Base-by-base conservation (phyloP, 1,140 invertebrate genomes). In the Achroia grisella region DNA sequence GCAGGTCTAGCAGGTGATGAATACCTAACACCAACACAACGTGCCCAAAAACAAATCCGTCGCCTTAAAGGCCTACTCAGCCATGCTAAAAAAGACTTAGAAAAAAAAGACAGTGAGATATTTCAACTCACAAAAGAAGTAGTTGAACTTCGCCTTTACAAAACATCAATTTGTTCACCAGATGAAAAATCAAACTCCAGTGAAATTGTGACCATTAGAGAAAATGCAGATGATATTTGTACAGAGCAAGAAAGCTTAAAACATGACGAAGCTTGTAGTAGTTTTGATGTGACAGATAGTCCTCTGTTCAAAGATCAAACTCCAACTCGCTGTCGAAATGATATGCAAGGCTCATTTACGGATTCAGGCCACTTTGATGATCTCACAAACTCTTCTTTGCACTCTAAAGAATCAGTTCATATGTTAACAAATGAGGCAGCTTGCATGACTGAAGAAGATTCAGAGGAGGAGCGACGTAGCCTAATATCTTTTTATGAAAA, bases 281-380 rank as follows among this genome's bases (percentile, higher is more conserved):
- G 65, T 36, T 78, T 72, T 68, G 79, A 85, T 67, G 71, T 83
- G 5, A 75, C 75, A 10, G 79, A 85, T 33, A 74, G 75, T 68
- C 68, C 86, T 53, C 32, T 81, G 14, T 82, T 63, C 28, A 83
- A 83, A 71, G 70, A 66, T 33, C 64, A 67, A 41, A 82, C 74
- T 11, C 75, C 71, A 47, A 80, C 70, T 12, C 76, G 76, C 15
- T 71, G 76, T 51, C 65, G 72, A 14, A 75, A 77, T 58, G 89
- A 90, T 68, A 89, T 91, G 88, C 89, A 89, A 62, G 88, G 87
- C 30, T 95, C 93, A 2, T 90, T 93, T 58, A 91, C 93, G 10
- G 94, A 95, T 80, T 95, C 94, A 2, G 94, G 94, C 6, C 93
- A 95, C 81, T 95, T 93, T 81, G 94, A 95, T 75, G 93, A 95